Evolutionary conservation across 1,140 invertebrate genomes (phyloP), one percentile per base, ranked within the genome.

Genomic region (Scaptomyza montana): DNA sequence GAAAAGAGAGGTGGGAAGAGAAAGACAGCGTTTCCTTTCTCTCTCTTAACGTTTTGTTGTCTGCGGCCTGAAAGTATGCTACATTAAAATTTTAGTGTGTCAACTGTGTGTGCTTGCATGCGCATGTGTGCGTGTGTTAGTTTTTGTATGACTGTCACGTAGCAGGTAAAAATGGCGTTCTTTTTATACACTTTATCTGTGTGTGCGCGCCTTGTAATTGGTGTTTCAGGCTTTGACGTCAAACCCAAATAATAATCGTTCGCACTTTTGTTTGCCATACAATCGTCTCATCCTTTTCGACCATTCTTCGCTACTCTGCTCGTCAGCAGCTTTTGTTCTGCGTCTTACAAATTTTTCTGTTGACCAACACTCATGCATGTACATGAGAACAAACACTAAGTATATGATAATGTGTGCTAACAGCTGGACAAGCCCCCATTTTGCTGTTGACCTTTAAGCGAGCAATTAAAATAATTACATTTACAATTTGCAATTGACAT

Each of bases 41-140:
- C 19, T 33, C 13, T 47, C 13, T 51, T 25, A 9, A 16, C 49
- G 30, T 51, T 72, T 82, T 87, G 78, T 87, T 81, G 81, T 87
- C 78, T 87, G 76, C 77, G 67, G 61, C 67, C 73, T 76, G 64
- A 84, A 87, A 87, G 79, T 87, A 87, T 89, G 84, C 84, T 84
- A 73, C 87, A 87, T 87, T 87, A 89, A 87, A 89, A 87, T 87
- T 87, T 81, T 89, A 87, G 76, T 87, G 84, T 82, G 79, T 86
- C 84, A 87, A 89, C 82, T 87, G 84, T 82, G 77, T 62, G 64
- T 78, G 62, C 65, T 36, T 69, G 50, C 21, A 53, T 46, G 57
- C 50, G 65, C 50, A 33, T 63, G 46, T 33, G 28, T 69, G 57
- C 56, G 43, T 67, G 50, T 67, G 63, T 65, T 41, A 56, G 59